A percentile compares a stretch with the other conserved stretches of the same genome.
Evolutionary conservation across 2,797 vertebrate genomes (phyloP).

Genomic region (Paramormyrops hopkinsi): DNA sequence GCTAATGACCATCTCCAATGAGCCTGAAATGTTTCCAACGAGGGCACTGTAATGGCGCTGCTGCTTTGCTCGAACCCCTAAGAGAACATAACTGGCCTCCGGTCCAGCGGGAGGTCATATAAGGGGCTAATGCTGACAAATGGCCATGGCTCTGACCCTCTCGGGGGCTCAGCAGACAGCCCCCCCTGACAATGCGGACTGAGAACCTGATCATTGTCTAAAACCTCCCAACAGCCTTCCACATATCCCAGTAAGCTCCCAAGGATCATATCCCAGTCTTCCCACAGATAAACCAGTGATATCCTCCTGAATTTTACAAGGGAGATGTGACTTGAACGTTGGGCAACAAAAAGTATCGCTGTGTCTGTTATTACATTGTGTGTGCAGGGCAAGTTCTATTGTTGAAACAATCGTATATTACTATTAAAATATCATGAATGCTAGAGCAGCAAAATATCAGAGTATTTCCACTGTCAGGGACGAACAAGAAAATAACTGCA

Average conservation of each 20-base stretch:
- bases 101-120: neutral
- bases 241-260: neutral
- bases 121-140: slow-evolving; percentile 2
- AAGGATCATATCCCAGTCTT: neutral
- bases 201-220: neutral
- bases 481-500: neutral
- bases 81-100: neutral
- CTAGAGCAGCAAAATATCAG: neutral
- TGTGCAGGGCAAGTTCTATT: neutral
- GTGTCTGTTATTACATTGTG: neutral
- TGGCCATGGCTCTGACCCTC: neutral
- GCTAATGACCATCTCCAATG: neutral
- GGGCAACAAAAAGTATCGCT: neutral
- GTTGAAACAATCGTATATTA: neutral
- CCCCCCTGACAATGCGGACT: neutral
- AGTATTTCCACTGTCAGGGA: neutral
- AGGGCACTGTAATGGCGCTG: neutral
- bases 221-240: neutral
- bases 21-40: neutral
- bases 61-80: neutral
- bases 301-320: neutral
- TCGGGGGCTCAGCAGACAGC: neutral
- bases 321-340: neutral
- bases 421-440: neutral
- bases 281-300: neutral